A percentile compares a stretch with the other conserved stretches of the same genome.
Evolutionary conservation across 2,797 vertebrate species (phyloP).

Genomic region (Brachyrhaphis roseni): DNA sequence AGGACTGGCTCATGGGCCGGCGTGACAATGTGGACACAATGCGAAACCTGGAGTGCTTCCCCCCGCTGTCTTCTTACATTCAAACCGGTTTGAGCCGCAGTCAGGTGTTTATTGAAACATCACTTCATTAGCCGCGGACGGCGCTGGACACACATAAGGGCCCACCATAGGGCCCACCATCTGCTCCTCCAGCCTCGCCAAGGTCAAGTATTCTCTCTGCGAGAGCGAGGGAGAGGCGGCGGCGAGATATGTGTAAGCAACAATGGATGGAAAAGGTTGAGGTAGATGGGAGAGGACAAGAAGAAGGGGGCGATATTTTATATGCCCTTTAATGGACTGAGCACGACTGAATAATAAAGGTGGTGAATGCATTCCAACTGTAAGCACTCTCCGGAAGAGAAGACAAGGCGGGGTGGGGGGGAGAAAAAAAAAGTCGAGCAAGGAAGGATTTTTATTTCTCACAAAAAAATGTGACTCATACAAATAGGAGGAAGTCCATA

Average conservation of each 20-base stretch:
- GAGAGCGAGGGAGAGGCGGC: slow-evolving; percentile 27
- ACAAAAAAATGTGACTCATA: slow-evolving; percentile 16
- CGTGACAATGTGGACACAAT: slow-evolving; percentile 33
- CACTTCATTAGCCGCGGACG: slow-evolving; percentile 78
- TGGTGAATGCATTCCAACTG: slow-evolving; percentile 9
- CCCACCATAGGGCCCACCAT: slow-evolving; percentile 78
- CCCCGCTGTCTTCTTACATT: slow-evolving; percentile 46
- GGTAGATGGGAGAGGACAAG: slow-evolving; percentile 24
- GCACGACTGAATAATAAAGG: slow-evolving; percentile 29
- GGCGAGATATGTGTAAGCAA: slow-evolving; percentile 39
- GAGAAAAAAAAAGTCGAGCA: background rate
- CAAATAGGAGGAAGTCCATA: slow-evolving; percentile 4
- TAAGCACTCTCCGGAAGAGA: slow-evolving; percentile 8
- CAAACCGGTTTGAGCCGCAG: slow-evolving; percentile 67
- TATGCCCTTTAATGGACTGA: slow-evolving; percentile 28
- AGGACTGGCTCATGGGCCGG: slow-evolving; percentile 17
- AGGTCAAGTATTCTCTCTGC: slow-evolving; percentile 77
- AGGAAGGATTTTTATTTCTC: slow-evolving; percentile 22
- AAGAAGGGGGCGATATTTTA: slow-evolving; percentile 28
- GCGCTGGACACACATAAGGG: slow-evolving; percentile 76
- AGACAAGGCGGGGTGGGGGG: background rate
- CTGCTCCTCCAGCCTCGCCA: slow-evolving; percentile 77
- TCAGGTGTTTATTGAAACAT: slow-evolving; percentile 84
- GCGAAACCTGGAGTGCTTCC: slow-evolving; percentile 45
- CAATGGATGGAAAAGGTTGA: slow-evolving; percentile 39